These are phyloP conservation scores for Syrrhaptes paradoxus DNA, from an alignment of 2,113 vertebrate species.

Conservation along the genomic window DNA sequence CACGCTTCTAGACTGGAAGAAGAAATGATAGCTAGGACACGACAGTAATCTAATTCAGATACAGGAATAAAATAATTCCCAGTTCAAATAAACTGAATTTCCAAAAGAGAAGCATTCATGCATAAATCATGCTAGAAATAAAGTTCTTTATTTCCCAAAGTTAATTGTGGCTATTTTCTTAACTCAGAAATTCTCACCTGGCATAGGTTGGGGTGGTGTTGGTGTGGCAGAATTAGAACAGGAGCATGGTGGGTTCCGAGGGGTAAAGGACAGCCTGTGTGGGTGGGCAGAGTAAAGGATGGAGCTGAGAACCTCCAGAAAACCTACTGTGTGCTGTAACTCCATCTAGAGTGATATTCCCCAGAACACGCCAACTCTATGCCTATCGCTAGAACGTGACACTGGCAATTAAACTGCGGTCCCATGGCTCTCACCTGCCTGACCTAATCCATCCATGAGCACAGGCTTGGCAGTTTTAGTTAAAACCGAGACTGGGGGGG, in stretches of 20 bases:
- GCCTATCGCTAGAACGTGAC: not conserved
- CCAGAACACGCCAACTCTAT: fast-evolving
- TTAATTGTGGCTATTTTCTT: not conserved
- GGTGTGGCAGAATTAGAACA: not conserved
- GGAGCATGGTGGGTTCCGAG: not conserved
- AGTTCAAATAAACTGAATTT: not conserved
- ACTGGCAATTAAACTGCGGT: not conserved
- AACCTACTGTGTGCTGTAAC: not conserved
- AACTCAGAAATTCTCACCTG: not conserved
- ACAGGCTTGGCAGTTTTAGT: conserved; percentile 64
- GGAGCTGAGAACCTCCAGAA: not conserved
- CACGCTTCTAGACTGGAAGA: not conserved
- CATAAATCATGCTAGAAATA: not conserved
- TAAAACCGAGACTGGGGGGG: not conserved
- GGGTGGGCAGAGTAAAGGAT: not conserved
- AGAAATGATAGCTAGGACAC: not conserved
- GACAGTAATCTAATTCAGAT: not conserved
- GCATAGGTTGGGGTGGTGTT: not conserved
- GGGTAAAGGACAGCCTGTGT: fast-evolving
- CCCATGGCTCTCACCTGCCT: conserved; percentile 24
- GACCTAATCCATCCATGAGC: not conserved
- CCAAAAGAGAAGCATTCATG: not conserved
- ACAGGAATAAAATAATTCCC: not conserved
- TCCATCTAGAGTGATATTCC: not conserved
- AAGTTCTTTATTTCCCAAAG: not conserved